These are phyloP conservation scores for Lamellibrachia satsuma DNA, from an alignment of 2,888 invertebrate species.

Conservation along the genomic window DNA sequence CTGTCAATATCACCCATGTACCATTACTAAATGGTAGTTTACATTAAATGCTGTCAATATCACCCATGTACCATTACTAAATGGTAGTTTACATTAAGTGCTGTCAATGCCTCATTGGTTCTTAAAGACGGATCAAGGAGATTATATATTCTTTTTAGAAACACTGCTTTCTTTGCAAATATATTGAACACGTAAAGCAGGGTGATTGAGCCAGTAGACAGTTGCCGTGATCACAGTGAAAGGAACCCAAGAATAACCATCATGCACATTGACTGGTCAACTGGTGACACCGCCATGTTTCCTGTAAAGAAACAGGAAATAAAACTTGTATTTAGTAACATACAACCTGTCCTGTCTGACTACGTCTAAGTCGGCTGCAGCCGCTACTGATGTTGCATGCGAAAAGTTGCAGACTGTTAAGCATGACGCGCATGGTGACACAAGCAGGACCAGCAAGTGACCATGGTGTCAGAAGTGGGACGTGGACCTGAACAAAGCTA, in stretches of 20 bases:
- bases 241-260: not conserved
- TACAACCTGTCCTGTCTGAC: not conserved
- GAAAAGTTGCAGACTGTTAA: not conserved
- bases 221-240: not conserved
- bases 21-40: too few species aligned
- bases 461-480: conserved; percentile 17
- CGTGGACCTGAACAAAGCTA: not conserved
- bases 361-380: not conserved
- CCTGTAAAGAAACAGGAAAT: conserved; percentile 7
- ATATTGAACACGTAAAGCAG: not conserved
- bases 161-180: not conserved
- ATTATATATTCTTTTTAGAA: not conserved
- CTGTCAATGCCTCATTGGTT: not conserved
- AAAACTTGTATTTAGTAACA: not conserved
- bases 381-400: not conserved
- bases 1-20: too few species aligned
- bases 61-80: too few species aligned
- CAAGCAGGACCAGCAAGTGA: conserved; percentile 10
- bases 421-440: conserved; percentile 5
- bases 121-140: not conserved
- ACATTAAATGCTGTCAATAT: too few species aligned
- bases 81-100: not conserved
- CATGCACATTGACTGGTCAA: not conserved
- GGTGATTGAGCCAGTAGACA: not conserved
- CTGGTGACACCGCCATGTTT: not conserved